Base-by-base conservation (phyloP, 1,140 invertebrate genomes). In the Dendrolimus punctatus region DNA sequence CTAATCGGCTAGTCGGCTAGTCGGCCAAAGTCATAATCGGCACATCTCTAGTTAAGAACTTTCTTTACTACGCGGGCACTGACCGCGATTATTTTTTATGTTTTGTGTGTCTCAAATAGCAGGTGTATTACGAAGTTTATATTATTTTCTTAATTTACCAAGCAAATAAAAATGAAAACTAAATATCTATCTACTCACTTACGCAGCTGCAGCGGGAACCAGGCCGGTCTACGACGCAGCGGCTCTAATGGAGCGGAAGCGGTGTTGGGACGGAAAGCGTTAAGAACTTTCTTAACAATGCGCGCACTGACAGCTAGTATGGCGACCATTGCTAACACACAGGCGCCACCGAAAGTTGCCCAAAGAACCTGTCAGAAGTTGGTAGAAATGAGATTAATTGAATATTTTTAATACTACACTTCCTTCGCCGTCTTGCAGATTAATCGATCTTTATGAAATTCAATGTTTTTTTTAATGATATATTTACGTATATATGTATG, bases 61-160 rank as follows among this genome's bases (percentile, higher is more conserved):
- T 68, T 60, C 57, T 85, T 83, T 0, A 74, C 69, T 0, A 60
- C 65, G 6, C 76, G 67, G 6, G 73, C 58, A 10, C 76, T 70
- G 10, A 71, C 58, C 0, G 67, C 71, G 2, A 79, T 40, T 6
- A 76, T 47, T 23, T 3, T 23, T 23, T 23, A n/a, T n/a, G 23
- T 23, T 23, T 23, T 23, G 1, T 3, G 3, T 23, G 23, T 23
- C 23, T 23, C 23, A 23, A 3, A 23, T 23, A 23, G 23, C 23
- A 23, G 23, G 23, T 23, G 23, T 23, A 23, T 23, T 23, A 23
- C 23, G 23, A 23, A 23, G 23, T 23, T 23, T 23, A 23, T 23
- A 23, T 23, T 23, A 23, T 23, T 23, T 23, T 23, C 23, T 23
- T 23, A 23, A 23, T 23, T 23, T 23, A 23, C 3, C 23, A 23